Evolutionary conservation across 2,113 vertebrate genomes (phyloP).

Genomic region (Triplophysa tibetana): DNA sequence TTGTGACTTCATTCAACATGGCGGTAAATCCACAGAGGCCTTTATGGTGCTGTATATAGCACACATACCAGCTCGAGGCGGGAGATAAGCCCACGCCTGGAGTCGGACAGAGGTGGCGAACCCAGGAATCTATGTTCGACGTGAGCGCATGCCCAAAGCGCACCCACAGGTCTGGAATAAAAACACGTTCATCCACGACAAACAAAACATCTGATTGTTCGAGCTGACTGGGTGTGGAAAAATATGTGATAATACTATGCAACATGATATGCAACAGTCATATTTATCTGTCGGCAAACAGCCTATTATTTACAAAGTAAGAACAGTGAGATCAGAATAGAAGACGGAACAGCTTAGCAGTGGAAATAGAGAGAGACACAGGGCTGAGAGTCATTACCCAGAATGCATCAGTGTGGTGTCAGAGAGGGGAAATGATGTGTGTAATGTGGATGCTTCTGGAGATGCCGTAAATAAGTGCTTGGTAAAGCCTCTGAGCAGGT

Average conservation of each 20-base stretch:
- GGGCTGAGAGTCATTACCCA: constrained; percentile 25
- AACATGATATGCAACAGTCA: background rate
- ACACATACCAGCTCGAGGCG: background rate
- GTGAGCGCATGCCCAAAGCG: background rate
- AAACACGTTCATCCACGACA: background rate
- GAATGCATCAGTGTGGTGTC: constrained; percentile 22
- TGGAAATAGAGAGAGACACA: background rate
- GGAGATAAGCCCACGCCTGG: background rate
- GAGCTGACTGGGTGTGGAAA: background rate
- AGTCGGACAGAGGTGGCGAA: background rate
- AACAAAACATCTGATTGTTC: constrained; percentile 2
- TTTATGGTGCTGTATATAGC: constrained; percentile 3
- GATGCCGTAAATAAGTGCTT: constrained; percentile 33
- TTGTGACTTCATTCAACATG: constrained; percentile 15
- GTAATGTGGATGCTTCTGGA: constrained; percentile 1
- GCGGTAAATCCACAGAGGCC: constrained; percentile 20
- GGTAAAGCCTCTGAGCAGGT: background rate
- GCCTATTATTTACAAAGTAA: background rate
- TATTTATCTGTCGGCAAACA: background rate
- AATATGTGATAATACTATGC: background rate
- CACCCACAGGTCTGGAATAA: constrained; percentile 14
- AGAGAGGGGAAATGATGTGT: constrained; percentile 29
- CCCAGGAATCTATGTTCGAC: background rate
- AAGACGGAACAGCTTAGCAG: background rate
- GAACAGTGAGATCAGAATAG: background rate